phyloP scores from a whole-genome alignment of 2,888 invertebrate species.

The Drosophila nr. fundita region DNA sequence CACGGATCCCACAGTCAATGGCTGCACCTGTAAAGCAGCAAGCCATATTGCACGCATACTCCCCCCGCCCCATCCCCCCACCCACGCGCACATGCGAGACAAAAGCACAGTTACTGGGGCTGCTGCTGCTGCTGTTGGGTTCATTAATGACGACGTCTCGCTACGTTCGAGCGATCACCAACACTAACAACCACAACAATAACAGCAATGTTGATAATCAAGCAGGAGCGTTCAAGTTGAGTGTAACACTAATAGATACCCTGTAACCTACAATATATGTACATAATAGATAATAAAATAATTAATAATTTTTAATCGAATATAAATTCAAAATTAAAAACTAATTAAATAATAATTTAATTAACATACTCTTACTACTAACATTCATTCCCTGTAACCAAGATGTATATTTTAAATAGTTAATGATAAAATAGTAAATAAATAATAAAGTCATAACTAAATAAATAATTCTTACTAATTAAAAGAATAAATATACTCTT shows the following conservation, averaged over 20 bases:
- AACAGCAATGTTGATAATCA: constrained; percentile 18
- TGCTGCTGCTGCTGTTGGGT: constrained; percentile 60
- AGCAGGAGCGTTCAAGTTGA: neutral
- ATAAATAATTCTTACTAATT: neutral
- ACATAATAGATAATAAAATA: neutral
- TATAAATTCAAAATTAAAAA: too few relatives aligned
- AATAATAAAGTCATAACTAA: neutral
- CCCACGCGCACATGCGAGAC: constrained; percentile 34
- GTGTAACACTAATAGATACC: constrained; percentile 1
- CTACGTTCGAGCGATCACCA: constrained; percentile 77
- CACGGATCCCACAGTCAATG: constrained; percentile 63
- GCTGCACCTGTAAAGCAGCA: constrained; percentile 75
- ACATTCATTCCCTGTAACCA: neutral
- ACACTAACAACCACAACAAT: constrained; percentile 34
- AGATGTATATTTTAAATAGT: too few relatives aligned
- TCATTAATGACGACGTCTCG: constrained; percentile 77
- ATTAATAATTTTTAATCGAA: neutral
- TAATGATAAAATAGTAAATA: neutral
- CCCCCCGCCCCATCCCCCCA: constrained; percentile 4
- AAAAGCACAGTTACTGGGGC: constrained; percentile 73
- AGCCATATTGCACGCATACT: constrained; percentile 56
- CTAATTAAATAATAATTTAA: neutral
- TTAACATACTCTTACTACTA: neutral
- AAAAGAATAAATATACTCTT: too few relatives aligned
- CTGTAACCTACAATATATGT: neutral